Conservation (phyloP, 2,113 vertebrate genomes). For the Odocoileus virginianus region DNA sequence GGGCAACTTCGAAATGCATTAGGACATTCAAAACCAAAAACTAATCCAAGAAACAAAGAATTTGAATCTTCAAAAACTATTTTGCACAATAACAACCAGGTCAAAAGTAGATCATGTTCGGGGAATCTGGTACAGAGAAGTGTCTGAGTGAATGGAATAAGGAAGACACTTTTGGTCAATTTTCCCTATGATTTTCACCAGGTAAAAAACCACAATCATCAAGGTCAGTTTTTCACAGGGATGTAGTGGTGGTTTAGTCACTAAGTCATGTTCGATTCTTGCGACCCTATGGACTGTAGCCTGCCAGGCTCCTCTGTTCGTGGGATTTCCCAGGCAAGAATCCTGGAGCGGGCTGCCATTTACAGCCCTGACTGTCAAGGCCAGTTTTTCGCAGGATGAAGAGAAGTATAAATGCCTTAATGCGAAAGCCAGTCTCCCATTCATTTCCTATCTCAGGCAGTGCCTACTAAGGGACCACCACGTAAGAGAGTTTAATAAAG, state of each 20-base stretch:
- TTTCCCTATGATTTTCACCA: neutral
- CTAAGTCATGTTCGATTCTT: neutral
- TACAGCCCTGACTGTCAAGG: neutral
- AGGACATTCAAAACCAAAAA: neutral
- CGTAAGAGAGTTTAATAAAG: neutral
- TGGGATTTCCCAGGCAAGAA: neutral
- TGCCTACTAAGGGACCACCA: neutral
- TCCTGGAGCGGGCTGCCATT: neutral
- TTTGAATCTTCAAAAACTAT: neutral
- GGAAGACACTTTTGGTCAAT: neutral
- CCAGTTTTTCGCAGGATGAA: neutral
- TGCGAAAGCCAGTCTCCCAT: neutral
- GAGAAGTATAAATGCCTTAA: neutral
- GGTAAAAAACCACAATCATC: accelerated
- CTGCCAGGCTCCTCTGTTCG: neutral
- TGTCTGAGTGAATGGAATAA: neutral
- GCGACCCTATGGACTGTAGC: neutral
- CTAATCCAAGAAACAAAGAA: neutral
- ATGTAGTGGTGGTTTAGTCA: neutral
- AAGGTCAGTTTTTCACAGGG: neutral
- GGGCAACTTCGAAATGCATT: neutral
- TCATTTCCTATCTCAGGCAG: neutral
- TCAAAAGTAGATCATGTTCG: neutral
- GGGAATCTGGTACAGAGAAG: neutral
- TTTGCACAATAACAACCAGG: neutral